A percentile compares a stretch with the other conserved stretches of the same genome.
Evolutionary conservation across 2,113 vertebrate genomes (phyloP).

Genomic region (Hystrix brachyura): DNA sequence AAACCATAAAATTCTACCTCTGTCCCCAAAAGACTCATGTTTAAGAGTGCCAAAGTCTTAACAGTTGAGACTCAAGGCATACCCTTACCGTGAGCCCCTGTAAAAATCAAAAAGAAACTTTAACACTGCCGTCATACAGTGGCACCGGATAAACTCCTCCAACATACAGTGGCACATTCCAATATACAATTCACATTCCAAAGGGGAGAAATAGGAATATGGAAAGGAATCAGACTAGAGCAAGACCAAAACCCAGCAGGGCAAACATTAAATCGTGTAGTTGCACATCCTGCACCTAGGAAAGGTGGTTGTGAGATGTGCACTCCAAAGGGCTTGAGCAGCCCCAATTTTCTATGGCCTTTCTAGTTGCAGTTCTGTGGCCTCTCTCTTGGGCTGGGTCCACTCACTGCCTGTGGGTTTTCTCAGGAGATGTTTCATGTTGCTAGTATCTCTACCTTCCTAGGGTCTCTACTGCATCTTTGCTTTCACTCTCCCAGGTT

Average conservation of each 20-base stretch:
- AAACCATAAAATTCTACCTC: not conserved
- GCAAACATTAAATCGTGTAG: not conserved
- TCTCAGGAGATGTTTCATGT: not conserved
- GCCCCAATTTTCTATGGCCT: not conserved
- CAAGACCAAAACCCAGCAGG: not conserved
- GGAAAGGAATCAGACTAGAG: not conserved
- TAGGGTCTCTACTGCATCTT: no score
- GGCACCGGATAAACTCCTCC: not conserved
- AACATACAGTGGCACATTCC: not conserved
- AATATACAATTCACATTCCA: not conserved
- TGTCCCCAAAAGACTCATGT: not conserved
- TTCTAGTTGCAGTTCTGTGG: not conserved
- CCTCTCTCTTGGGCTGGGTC: not conserved
- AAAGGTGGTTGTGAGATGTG: not conserved
- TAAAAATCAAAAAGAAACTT: not conserved
- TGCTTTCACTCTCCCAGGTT: no score
- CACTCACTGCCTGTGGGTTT: not conserved
- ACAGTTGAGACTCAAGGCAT: not conserved
- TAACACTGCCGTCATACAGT: not conserved
- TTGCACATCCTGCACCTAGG: not conserved
- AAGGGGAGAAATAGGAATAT: not conserved
- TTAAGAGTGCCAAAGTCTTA: not conserved
- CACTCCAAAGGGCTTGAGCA: not conserved
- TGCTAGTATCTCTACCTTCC: not conserved
- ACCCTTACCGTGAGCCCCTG: not conserved